Evolutionary conservation across 1,140 invertebrate genomes (phyloP), one percentile per base, ranked within the genome.

Genomic region (Ceratina calcarata): DNA sequence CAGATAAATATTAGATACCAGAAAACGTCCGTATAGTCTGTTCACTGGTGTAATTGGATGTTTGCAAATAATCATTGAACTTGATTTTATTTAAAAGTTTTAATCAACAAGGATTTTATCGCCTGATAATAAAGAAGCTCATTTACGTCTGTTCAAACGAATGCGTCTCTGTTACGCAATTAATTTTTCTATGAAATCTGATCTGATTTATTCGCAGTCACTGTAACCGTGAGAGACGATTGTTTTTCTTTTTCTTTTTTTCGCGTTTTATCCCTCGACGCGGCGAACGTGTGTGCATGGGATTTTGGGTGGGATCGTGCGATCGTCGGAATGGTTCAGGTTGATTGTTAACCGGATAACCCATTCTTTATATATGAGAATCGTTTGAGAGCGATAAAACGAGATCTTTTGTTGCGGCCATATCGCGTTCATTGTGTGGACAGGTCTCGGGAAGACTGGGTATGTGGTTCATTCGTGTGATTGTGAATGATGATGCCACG

Each of bases 331-430:
- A 60, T 60, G 58, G 58, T 60, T n/a, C 7, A 27, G 24, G 15
- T 18, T 53, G 66, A 68, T 68, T 51, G 49, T 68, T 53, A 10
- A 15, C 8, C 22, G 66, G 66, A 68, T 68, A 68, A 53, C 37
- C 45, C 49, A 68, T 68, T 68, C 66, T 68, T 68, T 49, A 24
- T n/a, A 27, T 68, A 68, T n/a, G 66, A 68, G 66, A 68, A 53
- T 68, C 66, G 49, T 53, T 24, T 22, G 45, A 27, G 16, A 68
- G 22, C 66, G 66, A 68, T 53, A 53, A 53, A 68, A 68, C 45
- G 49, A 53, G 49, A 68, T 24, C 45, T 68, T 68, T 68, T 68
- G 66, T 68, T 53, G 45, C 45, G 16, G 49, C 66, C 16, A 53
- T 68, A 53, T 68, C 49, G 20, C 66, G 15, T 45, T 51, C 45